phyloP scores from a whole-genome alignment of 2,113 vertebrate genomes.

The Mirza zaza region DNA sequence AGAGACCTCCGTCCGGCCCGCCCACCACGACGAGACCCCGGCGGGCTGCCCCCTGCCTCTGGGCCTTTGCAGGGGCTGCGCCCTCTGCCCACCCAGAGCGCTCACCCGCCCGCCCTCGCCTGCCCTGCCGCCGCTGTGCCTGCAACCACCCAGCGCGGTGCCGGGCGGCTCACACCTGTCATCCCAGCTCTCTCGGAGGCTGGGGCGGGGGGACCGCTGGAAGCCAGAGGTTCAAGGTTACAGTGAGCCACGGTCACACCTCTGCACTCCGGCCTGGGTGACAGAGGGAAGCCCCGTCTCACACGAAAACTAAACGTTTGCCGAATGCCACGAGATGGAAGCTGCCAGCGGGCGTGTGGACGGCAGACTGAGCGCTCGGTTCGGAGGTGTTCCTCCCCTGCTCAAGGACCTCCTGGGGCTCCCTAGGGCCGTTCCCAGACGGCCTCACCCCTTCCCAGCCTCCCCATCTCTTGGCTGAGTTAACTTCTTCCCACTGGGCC shows the following conservation, averaged over 20 bases:
- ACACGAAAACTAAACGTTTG: background rate
- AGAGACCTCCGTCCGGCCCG: background rate
- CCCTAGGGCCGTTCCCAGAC: background rate
- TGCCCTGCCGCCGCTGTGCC: background rate
- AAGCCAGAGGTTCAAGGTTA: no score
- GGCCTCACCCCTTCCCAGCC: background rate
- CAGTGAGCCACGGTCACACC: no score
- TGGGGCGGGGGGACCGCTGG: no score
- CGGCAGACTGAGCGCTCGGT: rapidly evolving
- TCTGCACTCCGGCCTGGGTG: no score
- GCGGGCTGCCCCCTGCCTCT: background rate
- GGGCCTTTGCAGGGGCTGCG: background rate
- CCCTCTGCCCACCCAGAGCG: background rate
- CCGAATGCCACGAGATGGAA: background rate
- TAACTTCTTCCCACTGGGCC: background rate
- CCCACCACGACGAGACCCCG: background rate
- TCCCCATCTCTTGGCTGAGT: background rate
- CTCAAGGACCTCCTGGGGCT: no score
- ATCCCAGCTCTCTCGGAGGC: no score
- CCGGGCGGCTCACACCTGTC: background rate
- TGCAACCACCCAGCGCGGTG: background rate
- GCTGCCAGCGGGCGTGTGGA: background rate
- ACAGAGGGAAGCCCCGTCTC: no score
- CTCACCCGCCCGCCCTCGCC: background rate
- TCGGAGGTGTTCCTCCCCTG: background rate